phyloP scores from a whole-genome alignment of 2,888 invertebrate species.

The Melinaea menophilus region DNA sequence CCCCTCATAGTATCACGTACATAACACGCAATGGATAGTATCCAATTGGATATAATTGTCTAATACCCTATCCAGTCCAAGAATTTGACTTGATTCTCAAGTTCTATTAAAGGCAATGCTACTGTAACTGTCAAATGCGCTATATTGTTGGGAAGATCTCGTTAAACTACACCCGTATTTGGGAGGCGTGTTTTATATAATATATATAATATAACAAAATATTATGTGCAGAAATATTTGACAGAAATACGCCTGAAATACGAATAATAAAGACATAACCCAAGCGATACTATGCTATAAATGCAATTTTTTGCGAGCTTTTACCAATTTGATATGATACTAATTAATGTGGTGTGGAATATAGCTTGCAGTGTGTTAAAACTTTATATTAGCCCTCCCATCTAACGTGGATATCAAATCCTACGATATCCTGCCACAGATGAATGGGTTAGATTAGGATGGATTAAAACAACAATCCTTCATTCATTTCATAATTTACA shows the following conservation, averaged over 20 bases:
- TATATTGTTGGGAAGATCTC: constrained; percentile 51
- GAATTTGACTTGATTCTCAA: constrained; percentile 42
- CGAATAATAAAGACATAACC: no score
- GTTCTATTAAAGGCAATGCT: constrained; percentile 51
- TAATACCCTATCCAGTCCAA: constrained; percentile 29
- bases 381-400: constrained; percentile 13
- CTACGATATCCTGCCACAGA: constrained; percentile 9
- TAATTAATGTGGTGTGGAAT: not conserved
- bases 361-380: constrained; percentile 28
- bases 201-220: not conserved
- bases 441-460: constrained; percentile 6
- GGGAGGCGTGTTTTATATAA: constrained; percentile 18
- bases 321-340: no score
- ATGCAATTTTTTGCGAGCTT: no score
- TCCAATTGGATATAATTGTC: constrained; percentile 24
- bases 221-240: no score
- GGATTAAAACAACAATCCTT: no score
- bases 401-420: constrained; percentile 8
- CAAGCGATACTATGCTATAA: no score
- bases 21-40: constrained; percentile 50
- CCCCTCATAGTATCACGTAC: constrained; percentile 38
- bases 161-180: constrained; percentile 44
- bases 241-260: not conserved
- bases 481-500: no score
- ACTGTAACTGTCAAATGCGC: constrained; percentile 55